phyloP scores from a whole-genome alignment of 2,113 vertebrate genomes.

The Chloropsis hardwickii region DNA sequence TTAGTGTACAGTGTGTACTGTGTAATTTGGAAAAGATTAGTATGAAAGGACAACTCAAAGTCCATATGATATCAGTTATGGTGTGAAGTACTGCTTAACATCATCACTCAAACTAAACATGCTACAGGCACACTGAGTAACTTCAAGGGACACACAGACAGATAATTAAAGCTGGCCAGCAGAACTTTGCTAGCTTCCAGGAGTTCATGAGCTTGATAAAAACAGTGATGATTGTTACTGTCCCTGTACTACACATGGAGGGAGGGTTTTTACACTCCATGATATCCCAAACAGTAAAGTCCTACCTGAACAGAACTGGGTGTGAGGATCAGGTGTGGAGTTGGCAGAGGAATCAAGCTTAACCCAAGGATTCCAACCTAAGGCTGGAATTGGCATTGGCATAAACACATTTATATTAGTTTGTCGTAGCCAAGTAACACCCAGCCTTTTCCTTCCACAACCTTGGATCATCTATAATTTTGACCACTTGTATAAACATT shows the following conservation, averaged over 20 bases:
- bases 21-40: constrained; percentile 54
- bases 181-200: background rate
- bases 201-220: background rate
- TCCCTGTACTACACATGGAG: background rate
- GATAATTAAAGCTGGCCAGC: background rate
- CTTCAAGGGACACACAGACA: background rate
- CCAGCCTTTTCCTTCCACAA: background rate
- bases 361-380: background rate
- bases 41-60: background rate
- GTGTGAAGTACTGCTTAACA: constrained; percentile 45
- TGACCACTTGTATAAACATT: background rate
- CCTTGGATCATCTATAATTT: background rate
- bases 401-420: background rate
- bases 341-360: background rate
- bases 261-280: background rate
- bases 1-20: background rate
- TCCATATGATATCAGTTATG: constrained; percentile 17
- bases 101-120: constrained; percentile 17
- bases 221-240: background rate
- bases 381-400: background rate
- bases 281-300: background rate
- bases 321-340: background rate
- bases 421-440: background rate
- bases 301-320: background rate
- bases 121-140: background rate